These are phyloP conservation scores for Priocnemis perturbator DNA, from an alignment of 2,888 invertebrate genomes.

Conservation along the genomic window DNA sequence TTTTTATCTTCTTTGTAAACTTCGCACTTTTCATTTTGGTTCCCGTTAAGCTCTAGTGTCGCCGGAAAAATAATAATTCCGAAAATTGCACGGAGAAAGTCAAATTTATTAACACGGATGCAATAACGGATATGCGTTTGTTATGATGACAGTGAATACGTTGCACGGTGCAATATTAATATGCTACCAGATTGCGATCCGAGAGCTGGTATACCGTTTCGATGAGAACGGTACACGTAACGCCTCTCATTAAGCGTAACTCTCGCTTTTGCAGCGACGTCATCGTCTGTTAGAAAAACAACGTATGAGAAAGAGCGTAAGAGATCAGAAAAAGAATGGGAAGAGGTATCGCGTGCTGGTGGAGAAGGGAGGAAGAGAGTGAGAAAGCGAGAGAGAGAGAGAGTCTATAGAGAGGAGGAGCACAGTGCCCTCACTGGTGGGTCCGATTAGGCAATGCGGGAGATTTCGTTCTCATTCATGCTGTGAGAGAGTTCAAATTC, in stretches of 20 bases:
- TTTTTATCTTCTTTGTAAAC: no score
- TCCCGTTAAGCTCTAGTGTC: no score
- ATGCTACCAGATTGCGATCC: no score
- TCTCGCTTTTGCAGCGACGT: slow-evolving; percentile 43
- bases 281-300: neutral
- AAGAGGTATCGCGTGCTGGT: neutral
- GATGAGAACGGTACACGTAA: slow-evolving; percentile 16
- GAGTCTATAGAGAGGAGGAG: neutral
- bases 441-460: slow-evolving; percentile 42
- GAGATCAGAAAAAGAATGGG: slow-evolving; percentile 8
- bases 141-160: no score
- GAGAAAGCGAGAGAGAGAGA: slow-evolving; percentile 7
- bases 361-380: neutral
- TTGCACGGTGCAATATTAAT: no score
- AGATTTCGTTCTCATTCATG: slow-evolving; percentile 51
- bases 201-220: no score
- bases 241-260: slow-evolving; percentile 44
- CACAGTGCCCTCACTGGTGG: neutral
- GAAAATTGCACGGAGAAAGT: no score
- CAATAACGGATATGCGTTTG: no score
- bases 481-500: slow-evolving; percentile 29
- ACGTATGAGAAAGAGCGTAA: slow-evolving; percentile 1
- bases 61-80: no score
- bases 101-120: no score
- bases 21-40: no score